A percentile compares a stretch with the other conserved stretches of the same genome.
These are phyloP conservation scores for Datnioides undecimradiatus DNA, from an alignment of 2,113 vertebrate genomes.

Conservation along the genomic window DNA sequence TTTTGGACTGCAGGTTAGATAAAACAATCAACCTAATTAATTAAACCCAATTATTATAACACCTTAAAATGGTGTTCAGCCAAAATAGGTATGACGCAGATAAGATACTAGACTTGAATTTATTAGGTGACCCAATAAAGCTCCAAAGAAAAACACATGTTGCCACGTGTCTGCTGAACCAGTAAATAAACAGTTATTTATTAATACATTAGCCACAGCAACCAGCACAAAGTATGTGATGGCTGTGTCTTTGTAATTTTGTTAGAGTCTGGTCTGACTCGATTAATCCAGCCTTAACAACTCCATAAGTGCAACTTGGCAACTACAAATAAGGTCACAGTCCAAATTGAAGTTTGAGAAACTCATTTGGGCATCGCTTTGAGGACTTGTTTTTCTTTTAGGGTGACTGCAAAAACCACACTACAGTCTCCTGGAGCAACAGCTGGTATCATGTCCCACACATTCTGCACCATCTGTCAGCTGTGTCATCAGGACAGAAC, in stretches of 20 bases:
- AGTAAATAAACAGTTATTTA: background rate
- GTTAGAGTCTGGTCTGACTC: background rate
- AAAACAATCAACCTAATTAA: too few relatives aligned
- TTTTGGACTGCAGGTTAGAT: too few relatives aligned
- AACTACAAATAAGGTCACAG: slow-evolving; percentile 6
- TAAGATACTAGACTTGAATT: background rate
- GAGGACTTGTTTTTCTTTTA: slow-evolving; percentile 18
- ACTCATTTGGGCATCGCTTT: background rate
- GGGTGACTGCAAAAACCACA: background rate
- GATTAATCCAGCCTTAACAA: background rate
- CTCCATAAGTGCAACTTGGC: background rate
- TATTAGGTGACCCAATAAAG: background rate
- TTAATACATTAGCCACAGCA: slow-evolving; percentile 1
- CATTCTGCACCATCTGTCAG: slow-evolving; percentile 77
- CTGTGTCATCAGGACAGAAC: slow-evolving; percentile 73
- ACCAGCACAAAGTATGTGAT: background rate
- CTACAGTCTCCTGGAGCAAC: slow-evolving; percentile 67
- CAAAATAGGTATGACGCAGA: background rate
- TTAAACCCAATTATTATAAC: background rate
- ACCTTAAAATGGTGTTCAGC: too few relatives aligned
- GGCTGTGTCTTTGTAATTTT: slow-evolving; percentile 1
- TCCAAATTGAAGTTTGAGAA: background rate
- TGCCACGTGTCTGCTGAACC: background rate
- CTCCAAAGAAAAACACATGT: slow-evolving; percentile 1
- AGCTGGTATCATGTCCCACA: slow-evolving; percentile 78